Percentiles rank a stretch among this genome's conserved stretches.
These are phyloP conservation scores for Melieria omissa DNA, from an alignment of 2,888 invertebrate species.

Conservation along the genomic window DNA sequence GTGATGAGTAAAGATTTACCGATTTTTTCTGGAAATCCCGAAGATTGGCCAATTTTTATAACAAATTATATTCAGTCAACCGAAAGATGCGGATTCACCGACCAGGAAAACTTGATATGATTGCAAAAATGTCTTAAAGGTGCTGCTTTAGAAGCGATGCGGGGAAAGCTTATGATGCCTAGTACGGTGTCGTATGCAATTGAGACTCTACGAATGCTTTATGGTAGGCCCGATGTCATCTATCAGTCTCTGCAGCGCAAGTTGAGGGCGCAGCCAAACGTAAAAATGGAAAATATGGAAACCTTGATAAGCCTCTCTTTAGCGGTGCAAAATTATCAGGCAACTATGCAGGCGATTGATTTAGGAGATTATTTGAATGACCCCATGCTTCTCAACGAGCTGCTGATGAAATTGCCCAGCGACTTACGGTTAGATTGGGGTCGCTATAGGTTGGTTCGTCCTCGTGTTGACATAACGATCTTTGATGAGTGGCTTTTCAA, in stretches of 20 bases:
- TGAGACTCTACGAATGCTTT: conserved; percentile 11
- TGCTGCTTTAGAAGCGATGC: conserved; percentile 15
- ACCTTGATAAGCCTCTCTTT: conserved; percentile 3
- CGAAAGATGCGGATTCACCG: conserved; percentile 11
- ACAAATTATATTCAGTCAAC: conserved; percentile 7
- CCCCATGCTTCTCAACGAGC: conserved; percentile 6
- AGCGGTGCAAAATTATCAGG: conserved; percentile 7
- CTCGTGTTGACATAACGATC: conserved; percentile 3
- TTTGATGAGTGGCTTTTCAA: conserved; percentile 21
- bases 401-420: conserved; percentile 3
- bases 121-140: conserved; percentile 11
- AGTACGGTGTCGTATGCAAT: conserved; percentile 24
- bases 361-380: conserved; percentile 9
- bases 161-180: conserved; percentile 32
- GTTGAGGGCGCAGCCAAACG: conserved; percentile 17
- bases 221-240: conserved; percentile 6
- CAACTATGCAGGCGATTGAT: conserved; percentile 7
- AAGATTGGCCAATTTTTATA: conserved; percentile 16
- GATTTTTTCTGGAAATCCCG: not conserved
- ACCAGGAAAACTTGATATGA: conserved; percentile 22
- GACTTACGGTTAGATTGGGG: conserved; percentile 14
- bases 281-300: conserved; percentile 6
- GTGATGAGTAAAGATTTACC: conserved; percentile 8
- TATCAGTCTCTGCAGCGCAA: conserved; percentile 18
- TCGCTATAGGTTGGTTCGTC: not conserved